Evolutionary conservation across 2,113 vertebrate species (phyloP).

Genomic region (Pluvialis apricaria): DNA sequence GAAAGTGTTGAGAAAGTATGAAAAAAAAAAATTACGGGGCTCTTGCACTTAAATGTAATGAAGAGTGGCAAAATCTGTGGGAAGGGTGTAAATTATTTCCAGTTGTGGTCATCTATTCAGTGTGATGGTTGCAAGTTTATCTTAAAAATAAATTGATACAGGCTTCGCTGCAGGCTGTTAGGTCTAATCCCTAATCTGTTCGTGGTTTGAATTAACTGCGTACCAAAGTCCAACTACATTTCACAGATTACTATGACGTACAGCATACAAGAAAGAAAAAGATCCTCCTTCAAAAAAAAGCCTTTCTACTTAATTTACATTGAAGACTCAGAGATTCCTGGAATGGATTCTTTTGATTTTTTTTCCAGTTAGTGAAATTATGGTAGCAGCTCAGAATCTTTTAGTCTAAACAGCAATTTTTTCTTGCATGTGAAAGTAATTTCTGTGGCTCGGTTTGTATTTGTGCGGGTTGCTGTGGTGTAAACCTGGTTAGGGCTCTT

Average conservation of each 20-base stretch:
- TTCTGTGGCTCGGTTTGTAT: neutral
- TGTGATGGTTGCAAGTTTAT: neutral
- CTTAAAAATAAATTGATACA: neutral
- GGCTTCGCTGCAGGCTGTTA: neutral
- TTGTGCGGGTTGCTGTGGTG: neutral
- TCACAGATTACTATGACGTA: neutral
- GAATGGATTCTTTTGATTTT: neutral
- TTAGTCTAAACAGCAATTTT: neutral
- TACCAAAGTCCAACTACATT: neutral
- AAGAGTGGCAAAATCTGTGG: neutral
- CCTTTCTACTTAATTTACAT: neutral
- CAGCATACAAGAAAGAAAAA: neutral
- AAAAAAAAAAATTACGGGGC: neutral
- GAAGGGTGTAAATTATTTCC: neutral
- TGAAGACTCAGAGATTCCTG: neutral
- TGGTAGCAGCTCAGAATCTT: neutral
- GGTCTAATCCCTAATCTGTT: neutral
- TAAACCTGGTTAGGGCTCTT: neutral
- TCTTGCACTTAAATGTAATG: neutral
- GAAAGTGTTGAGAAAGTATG: neutral
- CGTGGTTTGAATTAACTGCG: neutral
- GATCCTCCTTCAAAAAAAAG: neutral
- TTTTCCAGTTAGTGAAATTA: neutral
- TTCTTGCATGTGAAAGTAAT: neutral
- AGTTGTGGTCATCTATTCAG: neutral